phyloP scores from a whole-genome alignment of 2,113 vertebrate species.

The Oreochromis niloticus region DNA sequence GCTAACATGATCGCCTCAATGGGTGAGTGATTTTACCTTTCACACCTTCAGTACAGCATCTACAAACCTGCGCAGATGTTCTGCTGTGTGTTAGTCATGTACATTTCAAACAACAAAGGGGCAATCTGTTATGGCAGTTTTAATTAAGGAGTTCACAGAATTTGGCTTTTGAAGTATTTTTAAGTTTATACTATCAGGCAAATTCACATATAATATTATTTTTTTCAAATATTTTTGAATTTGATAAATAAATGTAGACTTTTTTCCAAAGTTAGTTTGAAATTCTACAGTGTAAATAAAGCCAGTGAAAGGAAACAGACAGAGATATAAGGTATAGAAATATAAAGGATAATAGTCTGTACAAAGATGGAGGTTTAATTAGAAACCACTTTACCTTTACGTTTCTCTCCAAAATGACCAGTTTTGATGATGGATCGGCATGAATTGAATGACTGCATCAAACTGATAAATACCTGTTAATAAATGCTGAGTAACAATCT shows the following conservation, averaged over 20 bases:
- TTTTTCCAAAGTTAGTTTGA: neutral
- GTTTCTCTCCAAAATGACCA: neutral
- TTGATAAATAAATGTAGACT: neutral
- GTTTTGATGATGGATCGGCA: neutral
- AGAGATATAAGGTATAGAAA: neutral
- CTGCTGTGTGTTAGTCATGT: neutral
- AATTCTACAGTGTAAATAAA: neutral
- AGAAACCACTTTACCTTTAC: neutral
- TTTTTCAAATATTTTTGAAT: neutral
- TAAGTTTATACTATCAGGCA: neutral
- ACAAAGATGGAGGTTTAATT: neutral
- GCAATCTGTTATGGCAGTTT: fast-evolving
- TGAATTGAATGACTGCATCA: neutral
- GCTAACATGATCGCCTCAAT: slow-evolving; percentile 90
- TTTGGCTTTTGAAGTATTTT: neutral
- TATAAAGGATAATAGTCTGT: neutral
- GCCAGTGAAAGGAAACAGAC: neutral
- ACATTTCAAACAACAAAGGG: neutral
- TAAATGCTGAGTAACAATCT: neutral
- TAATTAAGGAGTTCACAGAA: neutral
- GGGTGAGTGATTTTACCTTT: slow-evolving; percentile 76
- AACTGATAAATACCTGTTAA: neutral
- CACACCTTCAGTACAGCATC: neutral
- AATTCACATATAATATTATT: fast-evolving
- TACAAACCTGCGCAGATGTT: neutral